Evolutionary conservation across 2,113 vertebrate species (phyloP).

Genomic region (Chascanopsetta lugubris): DNA sequence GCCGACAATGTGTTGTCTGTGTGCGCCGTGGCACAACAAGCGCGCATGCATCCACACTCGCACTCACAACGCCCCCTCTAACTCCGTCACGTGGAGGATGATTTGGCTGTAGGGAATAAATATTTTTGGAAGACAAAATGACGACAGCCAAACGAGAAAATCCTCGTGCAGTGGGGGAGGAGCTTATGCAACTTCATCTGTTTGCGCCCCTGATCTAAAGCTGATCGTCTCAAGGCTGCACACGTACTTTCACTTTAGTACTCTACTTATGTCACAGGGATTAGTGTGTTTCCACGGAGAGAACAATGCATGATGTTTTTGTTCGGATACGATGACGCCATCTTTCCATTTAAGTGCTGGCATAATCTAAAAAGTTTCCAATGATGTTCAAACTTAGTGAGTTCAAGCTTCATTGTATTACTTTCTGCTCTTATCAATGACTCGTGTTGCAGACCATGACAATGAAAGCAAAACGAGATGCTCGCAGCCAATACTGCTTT

Average conservation of each 20-base stretch:
- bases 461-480: too few relatives aligned
- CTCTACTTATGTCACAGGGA: conserved; percentile 24
- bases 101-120: conserved; percentile 68
- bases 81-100: conserved; percentile 54
- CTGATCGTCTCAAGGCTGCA: neutral
- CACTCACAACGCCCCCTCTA: conserved; percentile 35
- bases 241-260: neutral
- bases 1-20: conserved; percentile 71
- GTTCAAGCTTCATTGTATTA: too few relatives aligned
- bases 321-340: too few relatives aligned
- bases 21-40: conserved; percentile 31
- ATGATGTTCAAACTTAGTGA: too few relatives aligned
- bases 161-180: conserved; percentile 27
- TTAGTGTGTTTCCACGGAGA: conserved; percentile 26
- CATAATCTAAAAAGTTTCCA: too few relatives aligned
- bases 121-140: conserved; percentile 71
- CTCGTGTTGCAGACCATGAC: too few relatives aligned
- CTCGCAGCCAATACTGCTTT: too few relatives aligned
- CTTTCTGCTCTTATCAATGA: too few relatives aligned
- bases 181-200: conserved; percentile 37
- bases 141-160: conserved; percentile 57
- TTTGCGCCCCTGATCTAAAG: neutral
- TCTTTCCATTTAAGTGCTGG: too few relatives aligned
- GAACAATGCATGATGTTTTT: conserved; percentile 39
- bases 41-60: conserved; percentile 1